Evolutionary conservation across 64 coral and sea anemone species (phyloP).

Genomic region (Astreopora myriophthalma): DNA sequence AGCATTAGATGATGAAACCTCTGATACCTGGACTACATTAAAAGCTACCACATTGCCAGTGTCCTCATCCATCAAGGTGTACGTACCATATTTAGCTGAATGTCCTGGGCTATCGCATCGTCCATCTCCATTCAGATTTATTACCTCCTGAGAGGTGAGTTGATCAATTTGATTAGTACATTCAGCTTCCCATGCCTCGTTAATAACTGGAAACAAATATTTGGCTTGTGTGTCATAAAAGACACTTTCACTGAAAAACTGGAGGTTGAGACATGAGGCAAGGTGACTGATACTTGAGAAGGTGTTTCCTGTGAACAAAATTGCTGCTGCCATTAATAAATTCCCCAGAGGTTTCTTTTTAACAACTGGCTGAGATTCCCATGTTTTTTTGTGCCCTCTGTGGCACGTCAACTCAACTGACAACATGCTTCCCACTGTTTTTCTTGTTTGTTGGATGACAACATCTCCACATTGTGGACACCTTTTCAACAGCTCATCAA

Average conservation of each 20-base stretch:
- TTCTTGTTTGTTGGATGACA: neutral
- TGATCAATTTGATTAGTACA: neutral
- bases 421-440: conserved; percentile 6
- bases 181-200: conserved; percentile 41
- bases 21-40: neutral
- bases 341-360: conserved; percentile 41
- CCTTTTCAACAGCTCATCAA: neutral
- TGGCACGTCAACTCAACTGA: neutral
- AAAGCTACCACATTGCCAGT: conserved; percentile 4
- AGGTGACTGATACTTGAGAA: neutral
- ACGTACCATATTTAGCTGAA: conserved; percentile 27
- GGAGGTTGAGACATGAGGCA: conserved; percentile 28
- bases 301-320: conserved; percentile 11
- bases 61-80: conserved; percentile 29
- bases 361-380: conserved; percentile 37
- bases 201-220: conserved; percentile 39
- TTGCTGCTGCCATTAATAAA: neutral
- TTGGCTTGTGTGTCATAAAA: conserved; percentile 18
- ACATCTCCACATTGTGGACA: conserved; percentile 10
- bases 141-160: neutral
- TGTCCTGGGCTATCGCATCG: conserved; percentile 35
- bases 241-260: conserved; percentile 40
- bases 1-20: conserved; percentile 3
- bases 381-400: neutral
- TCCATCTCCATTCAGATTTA: conserved; percentile 35